Percentiles rank a stretch among this genome's conserved stretches.
Evolutionary conservation across 2,888 invertebrate species (phyloP).

Genomic region (Drosophila putrida): DNA sequence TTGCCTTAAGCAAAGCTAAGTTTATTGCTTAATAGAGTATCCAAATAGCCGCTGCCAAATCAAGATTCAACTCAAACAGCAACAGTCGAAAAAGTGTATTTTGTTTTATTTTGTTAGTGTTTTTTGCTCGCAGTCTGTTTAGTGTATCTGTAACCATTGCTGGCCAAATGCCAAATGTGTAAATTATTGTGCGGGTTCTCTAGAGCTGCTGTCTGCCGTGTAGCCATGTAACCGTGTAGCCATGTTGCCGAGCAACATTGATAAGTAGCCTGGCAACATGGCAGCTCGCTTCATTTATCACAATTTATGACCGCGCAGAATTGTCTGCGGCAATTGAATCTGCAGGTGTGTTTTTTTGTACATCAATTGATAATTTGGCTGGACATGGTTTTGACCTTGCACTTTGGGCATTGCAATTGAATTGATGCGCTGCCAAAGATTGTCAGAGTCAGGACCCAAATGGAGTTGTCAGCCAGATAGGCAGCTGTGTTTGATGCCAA

Average conservation of each 20-base stretch:
- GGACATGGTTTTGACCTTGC: conserved; percentile 43
- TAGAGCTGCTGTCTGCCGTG: neutral
- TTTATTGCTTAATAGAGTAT: neutral
- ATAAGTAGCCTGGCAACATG: conserved; percentile 74
- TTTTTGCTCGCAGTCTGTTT: conserved; percentile 6
- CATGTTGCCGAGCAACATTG: conserved; percentile 57
- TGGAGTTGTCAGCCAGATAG: conserved; percentile 37
- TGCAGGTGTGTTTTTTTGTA: conserved; percentile 56
- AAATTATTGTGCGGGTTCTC: conserved; percentile 54
- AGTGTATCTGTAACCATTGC: conserved; percentile 38
- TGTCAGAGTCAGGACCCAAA: conserved; percentile 16
- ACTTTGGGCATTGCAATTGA: conserved; percentile 21
- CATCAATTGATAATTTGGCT: conserved; percentile 38
- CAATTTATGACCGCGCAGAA: conserved; percentile 69
- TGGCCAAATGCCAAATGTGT: conserved; percentile 53
- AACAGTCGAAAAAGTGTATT: conserved; percentile 47
- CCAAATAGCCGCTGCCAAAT: conserved; percentile 1
- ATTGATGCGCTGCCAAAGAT: conserved; percentile 45
- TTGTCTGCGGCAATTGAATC: conserved; percentile 58
- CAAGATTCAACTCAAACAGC: conserved; percentile 32
- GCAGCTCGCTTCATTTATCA: conserved; percentile 75
- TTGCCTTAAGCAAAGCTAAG: neutral
- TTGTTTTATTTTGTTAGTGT: conserved; percentile 1
- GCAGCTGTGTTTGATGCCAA: conserved; percentile 21
- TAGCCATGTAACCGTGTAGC: too few relatives aligned